These are phyloP conservation scores for Xestoiulus laeticollis DNA, from an alignment of 2,888 invertebrate genomes.

Conservation along the genomic window DNA sequence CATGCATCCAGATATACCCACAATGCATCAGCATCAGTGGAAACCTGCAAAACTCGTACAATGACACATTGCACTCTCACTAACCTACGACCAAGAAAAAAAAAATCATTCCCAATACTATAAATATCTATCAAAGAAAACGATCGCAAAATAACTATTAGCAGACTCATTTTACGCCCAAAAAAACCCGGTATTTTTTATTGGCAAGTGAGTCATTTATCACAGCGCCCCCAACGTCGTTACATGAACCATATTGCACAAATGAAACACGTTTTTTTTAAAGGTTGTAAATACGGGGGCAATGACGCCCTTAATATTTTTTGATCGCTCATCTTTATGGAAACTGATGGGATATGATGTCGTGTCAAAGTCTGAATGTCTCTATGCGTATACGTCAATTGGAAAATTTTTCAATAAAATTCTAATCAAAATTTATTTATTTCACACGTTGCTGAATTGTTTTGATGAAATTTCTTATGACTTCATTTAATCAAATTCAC, in stretches of 20 bases:
- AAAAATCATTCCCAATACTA: slow-evolving; percentile 30
- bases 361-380: background rate
- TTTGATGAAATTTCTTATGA: background rate
- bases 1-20: slow-evolving; percentile 1
- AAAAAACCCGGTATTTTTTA: background rate
- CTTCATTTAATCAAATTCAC: background rate
- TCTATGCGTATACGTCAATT: background rate
- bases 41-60: slow-evolving; percentile 13
- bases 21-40: background rate
- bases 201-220: slow-evolving; percentile 28
- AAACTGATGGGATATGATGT: background rate
- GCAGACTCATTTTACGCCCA: slow-evolving; percentile 33
- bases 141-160: slow-evolving; percentile 34
- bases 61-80: slow-evolving; percentile 19
- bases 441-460: background rate
- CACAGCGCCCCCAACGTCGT: slow-evolving; percentile 27
- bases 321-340: background rate
- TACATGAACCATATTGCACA: background rate
- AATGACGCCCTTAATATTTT: background rate
- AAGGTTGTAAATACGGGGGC: background rate
- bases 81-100: slow-evolving; percentile 27
- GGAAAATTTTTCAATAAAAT: background rate
- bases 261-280: background rate
- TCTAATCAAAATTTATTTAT: background rate
- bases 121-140: slow-evolving; percentile 28